A percentile compares a stretch with the other conserved stretches of the same genome.
Evolutionary conservation across 2,113 vertebrate species (phyloP).

Genomic region (Melozone crissalis): DNA sequence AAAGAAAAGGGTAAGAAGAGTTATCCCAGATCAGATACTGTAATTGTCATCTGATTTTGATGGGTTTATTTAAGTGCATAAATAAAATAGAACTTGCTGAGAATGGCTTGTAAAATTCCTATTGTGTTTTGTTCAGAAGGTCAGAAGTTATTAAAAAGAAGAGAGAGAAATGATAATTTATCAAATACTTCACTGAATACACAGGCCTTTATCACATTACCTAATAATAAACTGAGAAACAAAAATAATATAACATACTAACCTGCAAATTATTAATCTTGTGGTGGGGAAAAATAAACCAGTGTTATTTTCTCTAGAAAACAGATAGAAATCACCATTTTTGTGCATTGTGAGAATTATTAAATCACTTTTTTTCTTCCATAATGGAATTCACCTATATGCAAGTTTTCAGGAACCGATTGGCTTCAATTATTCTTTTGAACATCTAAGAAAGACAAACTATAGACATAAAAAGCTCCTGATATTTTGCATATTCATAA

Average conservation of each 20-base stretch:
- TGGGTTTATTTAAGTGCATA: background rate
- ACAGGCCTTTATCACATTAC: background rate
- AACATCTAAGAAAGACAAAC: constrained; percentile 68
- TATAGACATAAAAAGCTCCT: constrained; percentile 54
- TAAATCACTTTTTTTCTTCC: background rate
- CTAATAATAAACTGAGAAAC: background rate
- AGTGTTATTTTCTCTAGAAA: background rate
- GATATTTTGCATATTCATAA: constrained; percentile 73
- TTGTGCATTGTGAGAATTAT: constrained; percentile 18
- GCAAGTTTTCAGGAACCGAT: constrained; percentile 58
- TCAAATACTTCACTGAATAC: background rate
- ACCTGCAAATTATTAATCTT: background rate
- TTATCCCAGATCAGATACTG: background rate
- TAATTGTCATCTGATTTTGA: background rate
- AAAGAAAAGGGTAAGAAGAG: background rate
- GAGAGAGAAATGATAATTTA: background rate
- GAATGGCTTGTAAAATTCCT: background rate
- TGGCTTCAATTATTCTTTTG: constrained; percentile 62
- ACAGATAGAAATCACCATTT: constrained; percentile 24
- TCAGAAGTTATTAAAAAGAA: background rate
- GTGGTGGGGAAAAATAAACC: background rate
- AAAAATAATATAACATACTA: background rate
- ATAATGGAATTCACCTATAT: constrained; percentile 36
- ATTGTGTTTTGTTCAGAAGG: background rate
- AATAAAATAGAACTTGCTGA: background rate